phyloP scores from a whole-genome alignment of 2,113 vertebrate genomes.

The Tympanuchus pallidicinctus region DNA sequence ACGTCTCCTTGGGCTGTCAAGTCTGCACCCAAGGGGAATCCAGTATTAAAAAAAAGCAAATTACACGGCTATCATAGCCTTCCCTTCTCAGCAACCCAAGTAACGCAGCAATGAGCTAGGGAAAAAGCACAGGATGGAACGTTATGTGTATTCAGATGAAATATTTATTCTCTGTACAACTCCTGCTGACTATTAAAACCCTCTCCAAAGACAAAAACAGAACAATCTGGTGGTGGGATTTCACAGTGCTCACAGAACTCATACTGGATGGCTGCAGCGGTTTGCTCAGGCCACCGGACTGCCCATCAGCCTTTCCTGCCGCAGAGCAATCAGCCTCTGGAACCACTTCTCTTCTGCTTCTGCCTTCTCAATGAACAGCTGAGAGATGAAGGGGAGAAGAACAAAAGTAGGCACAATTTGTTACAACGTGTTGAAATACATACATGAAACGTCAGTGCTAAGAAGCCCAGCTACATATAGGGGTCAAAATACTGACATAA shows the following conservation, averaged over 20 bases:
- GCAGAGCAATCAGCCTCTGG: constrained; percentile 87
- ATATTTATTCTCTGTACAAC: neutral
- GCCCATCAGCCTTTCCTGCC: constrained; percentile 95
- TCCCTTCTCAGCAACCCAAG: neutral
- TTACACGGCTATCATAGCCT: neutral
- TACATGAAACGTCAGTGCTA: rapidly evolving
- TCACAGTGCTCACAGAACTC: neutral
- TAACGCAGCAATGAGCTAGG: neutral
- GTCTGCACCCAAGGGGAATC: neutral
- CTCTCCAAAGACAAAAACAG: neutral
- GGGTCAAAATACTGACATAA: neutral
- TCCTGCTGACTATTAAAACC: neutral
- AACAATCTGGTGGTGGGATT: neutral
- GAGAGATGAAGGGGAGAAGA: neutral
- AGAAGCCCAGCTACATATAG: neutral
- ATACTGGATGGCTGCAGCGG: neutral
- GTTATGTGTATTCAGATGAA: neutral
- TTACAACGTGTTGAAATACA: rapidly evolving
- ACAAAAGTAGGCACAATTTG: neutral
- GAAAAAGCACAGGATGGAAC: neutral
- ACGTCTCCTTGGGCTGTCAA: neutral
- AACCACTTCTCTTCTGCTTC: constrained; percentile 94
- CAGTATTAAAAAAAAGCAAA: neutral
- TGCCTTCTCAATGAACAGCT: constrained; percentile 93
- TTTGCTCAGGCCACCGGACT: constrained; percentile 87